These are phyloP conservation scores for Diaphora mendica DNA, from an alignment of 2,888 invertebrate species.

Conservation along the genomic window DNA sequence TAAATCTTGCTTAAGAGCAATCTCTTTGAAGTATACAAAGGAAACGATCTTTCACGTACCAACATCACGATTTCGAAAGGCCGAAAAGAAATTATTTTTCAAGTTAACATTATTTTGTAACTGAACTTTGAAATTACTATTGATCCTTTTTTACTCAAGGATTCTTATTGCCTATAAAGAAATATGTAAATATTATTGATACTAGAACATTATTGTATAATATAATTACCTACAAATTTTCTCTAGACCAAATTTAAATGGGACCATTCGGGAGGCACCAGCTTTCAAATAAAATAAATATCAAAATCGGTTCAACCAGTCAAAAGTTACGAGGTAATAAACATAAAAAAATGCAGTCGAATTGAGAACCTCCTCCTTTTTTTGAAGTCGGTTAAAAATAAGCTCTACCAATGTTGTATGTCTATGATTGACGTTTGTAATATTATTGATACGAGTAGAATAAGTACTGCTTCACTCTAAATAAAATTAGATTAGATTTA, in stretches of 20 bases:
- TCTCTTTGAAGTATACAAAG: slow-evolving; percentile 31
- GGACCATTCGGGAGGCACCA: too few relatives aligned
- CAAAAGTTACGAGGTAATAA: too few relatives aligned
- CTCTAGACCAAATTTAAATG: too few relatives aligned
- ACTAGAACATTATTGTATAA: too few relatives aligned
- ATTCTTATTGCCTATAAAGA: not conserved
- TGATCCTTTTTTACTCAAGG: not conserved
- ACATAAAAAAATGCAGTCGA: too few relatives aligned
- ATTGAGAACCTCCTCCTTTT: too few relatives aligned
- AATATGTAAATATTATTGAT: not conserved
- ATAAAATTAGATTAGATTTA: not conserved
- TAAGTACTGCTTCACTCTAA: not conserved
- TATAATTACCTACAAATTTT: too few relatives aligned
- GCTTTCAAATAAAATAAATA: too few relatives aligned
- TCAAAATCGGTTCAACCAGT: too few relatives aligned
- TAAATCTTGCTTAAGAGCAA: slow-evolving; percentile 29
- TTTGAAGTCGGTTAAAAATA: too few relatives aligned
- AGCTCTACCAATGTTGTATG: not conserved
- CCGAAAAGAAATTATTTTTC: slow-evolving; percentile 12
- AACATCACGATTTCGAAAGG: slow-evolving; percentile 18
- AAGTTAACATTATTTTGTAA: slow-evolving; percentile 8
- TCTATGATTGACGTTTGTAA: not conserved
- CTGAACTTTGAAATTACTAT: not conserved
- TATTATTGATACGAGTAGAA: not conserved
- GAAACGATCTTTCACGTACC: slow-evolving; percentile 28